Conservation (phyloP, 2,113 vertebrate species). For the Syngnathoides biaculeatus region DNA sequence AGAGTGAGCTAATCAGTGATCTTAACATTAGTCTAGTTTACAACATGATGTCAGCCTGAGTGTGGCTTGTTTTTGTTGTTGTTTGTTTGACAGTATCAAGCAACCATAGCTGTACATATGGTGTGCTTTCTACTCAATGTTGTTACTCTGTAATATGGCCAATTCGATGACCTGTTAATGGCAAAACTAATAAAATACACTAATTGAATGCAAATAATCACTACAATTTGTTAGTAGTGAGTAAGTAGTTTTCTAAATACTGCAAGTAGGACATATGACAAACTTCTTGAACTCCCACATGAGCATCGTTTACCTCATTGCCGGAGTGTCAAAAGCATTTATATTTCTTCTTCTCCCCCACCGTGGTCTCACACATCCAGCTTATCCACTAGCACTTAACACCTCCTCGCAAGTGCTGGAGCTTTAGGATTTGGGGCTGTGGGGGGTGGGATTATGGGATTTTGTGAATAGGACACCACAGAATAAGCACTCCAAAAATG, state of each 20-base stretch:
- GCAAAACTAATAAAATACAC: too few relatives aligned
- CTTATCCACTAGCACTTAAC: slow-evolving; percentile 44
- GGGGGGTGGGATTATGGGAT: slow-evolving; percentile 61
- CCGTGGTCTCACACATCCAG: slow-evolving; percentile 24
- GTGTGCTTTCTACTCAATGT: too few relatives aligned
- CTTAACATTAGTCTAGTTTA: too few relatives aligned
- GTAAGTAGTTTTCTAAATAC: slow-evolving; percentile 1
- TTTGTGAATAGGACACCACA: slow-evolving; percentile 62
- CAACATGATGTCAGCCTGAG: too few relatives aligned
- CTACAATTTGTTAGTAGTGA: background rate
- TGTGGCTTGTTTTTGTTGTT: too few relatives aligned
- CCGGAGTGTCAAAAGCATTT: slow-evolving; percentile 3
- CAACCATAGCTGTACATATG: too few relatives aligned
- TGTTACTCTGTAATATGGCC: too few relatives aligned
- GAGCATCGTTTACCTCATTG: slow-evolving; percentile 7
- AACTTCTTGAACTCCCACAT: background rate
- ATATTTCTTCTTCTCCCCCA: slow-evolving; percentile 4
- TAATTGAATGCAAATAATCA: slow-evolving; percentile 1
- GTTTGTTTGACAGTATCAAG: too few relatives aligned
- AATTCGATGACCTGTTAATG: too few relatives aligned
- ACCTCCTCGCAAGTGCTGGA: slow-evolving; percentile 37
- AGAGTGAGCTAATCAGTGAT: too few relatives aligned
- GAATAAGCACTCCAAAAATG: slow-evolving; percentile 63
- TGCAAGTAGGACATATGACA: background rate
- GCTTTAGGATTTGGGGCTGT: slow-evolving; percentile 58